These are phyloP conservation scores for Bujurquina vittata DNA, from an alignment of 2,113 vertebrate species.

Conservation along the genomic window DNA sequence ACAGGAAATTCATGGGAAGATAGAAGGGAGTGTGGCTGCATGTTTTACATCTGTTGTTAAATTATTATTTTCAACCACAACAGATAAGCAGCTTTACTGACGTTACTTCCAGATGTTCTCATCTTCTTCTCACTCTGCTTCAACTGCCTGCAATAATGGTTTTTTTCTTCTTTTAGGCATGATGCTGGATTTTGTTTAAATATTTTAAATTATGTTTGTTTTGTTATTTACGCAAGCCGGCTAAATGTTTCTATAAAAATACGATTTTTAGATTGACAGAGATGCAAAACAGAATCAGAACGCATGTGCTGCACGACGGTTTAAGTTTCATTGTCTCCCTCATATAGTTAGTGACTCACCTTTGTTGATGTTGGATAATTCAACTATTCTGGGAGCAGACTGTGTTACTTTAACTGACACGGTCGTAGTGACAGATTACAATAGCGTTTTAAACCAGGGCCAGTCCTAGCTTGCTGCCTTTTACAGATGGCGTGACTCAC, in stretches of 20 bases:
- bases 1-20: constrained; percentile 36
- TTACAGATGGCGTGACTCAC: background rate
- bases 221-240: background rate
- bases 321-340: background rate
- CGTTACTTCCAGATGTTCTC: background rate
- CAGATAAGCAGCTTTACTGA: background rate
- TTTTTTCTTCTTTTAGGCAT: background rate
- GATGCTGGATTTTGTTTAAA: constrained; percentile 3
- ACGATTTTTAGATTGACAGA: background rate
- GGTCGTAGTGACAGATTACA: background rate
- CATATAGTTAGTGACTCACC: background rate
- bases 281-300: background rate
- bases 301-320: background rate
- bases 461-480: background rate
- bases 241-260: background rate
- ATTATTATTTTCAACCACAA: constrained; percentile 5
- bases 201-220: too few relatives aligned
- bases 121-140: background rate
- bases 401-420: background rate
- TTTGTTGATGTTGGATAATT: background rate
- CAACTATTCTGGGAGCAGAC: background rate
- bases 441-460: background rate
- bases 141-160: background rate
- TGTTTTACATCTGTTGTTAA: background rate
- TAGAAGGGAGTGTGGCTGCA: constrained; percentile 22